Percentiles rank a stretch among this genome's conserved stretches.
Evolutionary conservation across 1,140 invertebrate genomes (phyloP).

Genomic region (Battus philenor): DNA sequence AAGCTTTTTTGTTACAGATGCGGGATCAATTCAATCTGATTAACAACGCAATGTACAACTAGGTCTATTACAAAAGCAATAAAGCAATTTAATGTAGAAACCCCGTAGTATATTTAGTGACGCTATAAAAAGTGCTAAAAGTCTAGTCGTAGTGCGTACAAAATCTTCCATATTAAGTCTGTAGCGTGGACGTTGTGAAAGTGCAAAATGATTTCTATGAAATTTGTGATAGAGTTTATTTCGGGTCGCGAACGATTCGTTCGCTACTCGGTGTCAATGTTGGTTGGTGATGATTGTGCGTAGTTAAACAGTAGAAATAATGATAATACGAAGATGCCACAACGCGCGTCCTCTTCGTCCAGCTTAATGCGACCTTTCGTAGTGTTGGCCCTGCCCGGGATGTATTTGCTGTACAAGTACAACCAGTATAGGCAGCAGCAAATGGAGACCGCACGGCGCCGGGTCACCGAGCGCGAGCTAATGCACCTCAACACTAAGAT

Average conservation of each 20-base stretch:
- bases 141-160: conserved; percentile 35
- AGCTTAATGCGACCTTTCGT: conserved; percentile 87
- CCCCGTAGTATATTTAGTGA: conserved; percentile 46
- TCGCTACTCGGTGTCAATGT: not conserved
- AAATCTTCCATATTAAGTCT: conserved; percentile 51
- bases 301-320: conserved; percentile 24
- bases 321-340: conserved; percentile 76
- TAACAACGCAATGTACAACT: conserved; percentile 33
- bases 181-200: conserved; percentile 23
- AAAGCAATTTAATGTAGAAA: conserved; percentile 50
- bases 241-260: not conserved
- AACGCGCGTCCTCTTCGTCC: conserved; percentile 76
- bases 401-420: conserved; percentile 94
- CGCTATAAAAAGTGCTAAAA: conserved; percentile 50
- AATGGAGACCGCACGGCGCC: conserved; percentile 85
- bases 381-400: conserved; percentile 88
- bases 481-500: conserved; percentile 93
- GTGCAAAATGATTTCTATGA: conserved; percentile 34
- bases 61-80: conserved; percentile 67
- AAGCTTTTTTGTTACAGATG: conserved; percentile 54
- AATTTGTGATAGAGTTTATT: conserved; percentile 3
- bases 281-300: conserved; percentile 7
- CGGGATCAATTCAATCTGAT: conserved; percentile 16
- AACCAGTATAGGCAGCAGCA: conserved; percentile 90
- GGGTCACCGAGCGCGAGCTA: conserved; percentile 89